These are phyloP conservation scores for Noturus placidus DNA, from an alignment of 2,113 vertebrate species.

Conservation along the genomic window DNA sequence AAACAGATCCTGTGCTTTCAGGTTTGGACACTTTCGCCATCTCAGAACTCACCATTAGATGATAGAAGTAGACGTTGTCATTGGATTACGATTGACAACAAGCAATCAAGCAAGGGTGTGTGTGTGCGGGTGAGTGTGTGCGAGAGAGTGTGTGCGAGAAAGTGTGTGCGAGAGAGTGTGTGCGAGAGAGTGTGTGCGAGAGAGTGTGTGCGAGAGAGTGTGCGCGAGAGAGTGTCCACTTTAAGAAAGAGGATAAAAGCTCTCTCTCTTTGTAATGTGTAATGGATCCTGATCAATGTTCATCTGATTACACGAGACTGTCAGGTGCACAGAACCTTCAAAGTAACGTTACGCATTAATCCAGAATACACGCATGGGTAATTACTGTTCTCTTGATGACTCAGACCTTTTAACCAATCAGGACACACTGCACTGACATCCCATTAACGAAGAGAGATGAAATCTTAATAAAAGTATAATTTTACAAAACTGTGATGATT, in stretches of 20 bases:
- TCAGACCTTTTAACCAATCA: not conserved
- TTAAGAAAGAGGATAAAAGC: constrained; percentile 6
- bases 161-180: too few species aligned
- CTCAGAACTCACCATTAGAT: not conserved
- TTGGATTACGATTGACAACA: not conserved
- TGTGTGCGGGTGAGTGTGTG: constrained; percentile 14
- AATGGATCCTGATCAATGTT: constrained; percentile 35
- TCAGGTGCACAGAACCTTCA: not conserved
- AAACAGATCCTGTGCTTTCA: not conserved
- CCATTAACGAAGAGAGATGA: not conserved
- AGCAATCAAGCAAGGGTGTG: not conserved
- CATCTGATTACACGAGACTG: constrained; percentile 16
- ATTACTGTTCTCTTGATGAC: not conserved
- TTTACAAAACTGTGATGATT: not conserved
- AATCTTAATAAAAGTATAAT: not conserved
- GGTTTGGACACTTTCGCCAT: not conserved
- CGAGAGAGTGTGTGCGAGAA: constrained; percentile 13
- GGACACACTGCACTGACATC: not conserved
- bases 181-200: not conserved
- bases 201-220: too few species aligned
- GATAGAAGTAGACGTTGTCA: not conserved
- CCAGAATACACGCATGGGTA: not conserved
- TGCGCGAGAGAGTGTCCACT: not conserved
- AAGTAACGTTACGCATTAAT: not conserved
- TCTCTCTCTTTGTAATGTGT: constrained; percentile 5